phyloP scores from a whole-genome alignment of 2,888 invertebrate genomes.

The Archips xylosteana region DNA sequence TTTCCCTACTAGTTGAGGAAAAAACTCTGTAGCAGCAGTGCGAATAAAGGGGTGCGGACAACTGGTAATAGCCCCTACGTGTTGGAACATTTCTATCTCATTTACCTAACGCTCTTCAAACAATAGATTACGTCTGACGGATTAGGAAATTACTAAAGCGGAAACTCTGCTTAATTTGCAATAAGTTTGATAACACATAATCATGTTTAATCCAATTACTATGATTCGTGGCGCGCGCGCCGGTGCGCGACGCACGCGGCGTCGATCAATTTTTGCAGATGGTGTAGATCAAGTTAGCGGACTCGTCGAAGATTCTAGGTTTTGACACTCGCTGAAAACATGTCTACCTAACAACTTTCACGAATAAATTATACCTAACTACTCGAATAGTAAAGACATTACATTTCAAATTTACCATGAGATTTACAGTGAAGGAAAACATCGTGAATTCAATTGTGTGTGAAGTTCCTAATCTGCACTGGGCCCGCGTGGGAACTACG shows the following conservation, averaged over 20 bases:
- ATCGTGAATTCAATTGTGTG: no score
- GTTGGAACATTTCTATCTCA: not conserved
- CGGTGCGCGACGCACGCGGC: conserved; percentile 51
- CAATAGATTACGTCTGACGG: not conserved
- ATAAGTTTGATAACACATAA: conserved; percentile 48
- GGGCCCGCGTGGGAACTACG: no score
- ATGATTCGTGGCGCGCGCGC: conserved; percentile 43
- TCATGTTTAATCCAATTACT: conserved; percentile 47
- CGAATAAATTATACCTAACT: not conserved
- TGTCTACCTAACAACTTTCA: not conserved
- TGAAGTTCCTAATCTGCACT: no score
- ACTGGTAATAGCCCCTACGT: not conserved
- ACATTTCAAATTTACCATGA: no score
- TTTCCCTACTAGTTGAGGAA: no score
- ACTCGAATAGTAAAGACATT: no score
- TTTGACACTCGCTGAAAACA: no score
- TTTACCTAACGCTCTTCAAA: not conserved
- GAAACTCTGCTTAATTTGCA: conserved; percentile 47
- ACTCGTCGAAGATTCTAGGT: not conserved
- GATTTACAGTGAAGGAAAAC: no score
- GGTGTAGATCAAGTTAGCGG: not conserved
- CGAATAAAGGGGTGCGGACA: no score
- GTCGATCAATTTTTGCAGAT: not conserved
- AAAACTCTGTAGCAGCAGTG: no score
- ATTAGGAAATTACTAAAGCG: conserved; percentile 36